Percentiles rank a stretch among this genome's conserved stretches.
phyloP scores from a whole-genome alignment of 2,113 vertebrate species.

The Varanus komodoensis region DNA sequence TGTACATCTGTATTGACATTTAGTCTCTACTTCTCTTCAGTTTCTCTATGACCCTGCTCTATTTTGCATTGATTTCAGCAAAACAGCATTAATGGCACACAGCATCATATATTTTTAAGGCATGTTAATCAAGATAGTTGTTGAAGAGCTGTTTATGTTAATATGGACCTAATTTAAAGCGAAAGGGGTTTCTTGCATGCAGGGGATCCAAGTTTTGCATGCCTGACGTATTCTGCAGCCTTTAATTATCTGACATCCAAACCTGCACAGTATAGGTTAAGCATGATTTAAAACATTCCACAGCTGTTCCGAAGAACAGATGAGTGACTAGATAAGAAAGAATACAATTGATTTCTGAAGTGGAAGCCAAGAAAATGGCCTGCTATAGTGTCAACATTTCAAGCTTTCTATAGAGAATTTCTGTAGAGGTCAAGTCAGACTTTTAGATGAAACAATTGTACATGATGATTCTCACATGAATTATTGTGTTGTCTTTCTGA shows the following conservation, averaged over 20 bases:
- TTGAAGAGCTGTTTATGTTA: neutral
- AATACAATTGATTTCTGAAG: neutral
- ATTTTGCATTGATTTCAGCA: neutral
- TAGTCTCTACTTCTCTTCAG: neutral
- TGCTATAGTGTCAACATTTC: slow-evolving; percentile 5
- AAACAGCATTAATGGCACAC: neutral
- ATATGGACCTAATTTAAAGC: fast-evolving
- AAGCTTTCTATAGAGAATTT: neutral
- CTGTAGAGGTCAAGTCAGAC: neutral
- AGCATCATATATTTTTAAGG: neutral
- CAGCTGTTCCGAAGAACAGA: slow-evolving; percentile 3
- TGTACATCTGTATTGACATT: neutral
- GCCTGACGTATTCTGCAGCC: too few relatives aligned
- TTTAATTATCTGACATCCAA: too few relatives aligned
- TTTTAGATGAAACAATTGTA: neutral
- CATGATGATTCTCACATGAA: neutral
- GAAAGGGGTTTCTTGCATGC: neutral
- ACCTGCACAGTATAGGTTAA: too few relatives aligned
- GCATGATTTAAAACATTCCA: too few relatives aligned
- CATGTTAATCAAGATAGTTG: neutral
- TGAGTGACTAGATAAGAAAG: neutral
- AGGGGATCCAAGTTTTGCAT: too few relatives aligned
- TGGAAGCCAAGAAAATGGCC: fast-evolving
- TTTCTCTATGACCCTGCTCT: neutral
- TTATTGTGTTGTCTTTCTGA: neutral